Evolutionary conservation across 2,888 invertebrate species (phyloP).

Genomic region (Chymomyza amoena): DNA sequence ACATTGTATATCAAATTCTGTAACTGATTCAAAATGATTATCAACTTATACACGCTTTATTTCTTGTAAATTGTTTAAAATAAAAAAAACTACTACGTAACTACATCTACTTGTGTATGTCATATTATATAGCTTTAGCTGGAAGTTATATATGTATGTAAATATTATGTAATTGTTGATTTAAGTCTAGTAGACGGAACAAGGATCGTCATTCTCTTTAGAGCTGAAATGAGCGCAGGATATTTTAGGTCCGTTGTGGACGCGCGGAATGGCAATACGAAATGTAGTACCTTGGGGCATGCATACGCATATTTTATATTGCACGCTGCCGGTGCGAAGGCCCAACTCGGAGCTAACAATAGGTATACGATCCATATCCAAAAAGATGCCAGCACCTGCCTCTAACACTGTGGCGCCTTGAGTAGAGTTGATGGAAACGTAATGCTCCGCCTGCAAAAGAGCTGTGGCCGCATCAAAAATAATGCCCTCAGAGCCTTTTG

Average conservation of each 20-base stretch:
- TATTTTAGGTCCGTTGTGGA: conserved; percentile 76
- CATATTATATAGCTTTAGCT: background rate
- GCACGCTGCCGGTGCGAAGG: conserved; percentile 80
- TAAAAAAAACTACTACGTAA: conserved; percentile 47
- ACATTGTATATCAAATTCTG: background rate
- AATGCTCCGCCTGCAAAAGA: conserved; percentile 88
- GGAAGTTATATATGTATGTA: background rate
- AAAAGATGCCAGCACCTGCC: conserved; percentile 84
- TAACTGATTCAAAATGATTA: background rate
- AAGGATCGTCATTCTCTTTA: conserved; percentile 75
- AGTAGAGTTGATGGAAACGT: conserved; percentile 87
- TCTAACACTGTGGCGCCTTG: conserved; percentile 87
- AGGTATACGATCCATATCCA: conserved; percentile 86
- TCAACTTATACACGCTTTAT: background rate
- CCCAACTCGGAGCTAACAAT: conserved; percentile 81
- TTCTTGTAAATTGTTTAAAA: conserved; percentile 37
- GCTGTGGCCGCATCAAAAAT: conserved; percentile 86
- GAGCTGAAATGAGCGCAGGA: conserved; percentile 76
- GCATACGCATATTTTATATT: conserved; percentile 93
- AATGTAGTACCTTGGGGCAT: conserved; percentile 93
- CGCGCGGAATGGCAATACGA: conserved; percentile 84
- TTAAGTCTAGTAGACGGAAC: conserved; percentile 41
- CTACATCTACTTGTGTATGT: conserved; percentile 39
- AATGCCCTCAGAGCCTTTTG: conserved; percentile 90
- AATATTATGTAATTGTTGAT: conserved; percentile 12